Evolutionary conservation across 1,140 invertebrate species (phyloP).

Genomic region (Drusus annulatus): DNA sequence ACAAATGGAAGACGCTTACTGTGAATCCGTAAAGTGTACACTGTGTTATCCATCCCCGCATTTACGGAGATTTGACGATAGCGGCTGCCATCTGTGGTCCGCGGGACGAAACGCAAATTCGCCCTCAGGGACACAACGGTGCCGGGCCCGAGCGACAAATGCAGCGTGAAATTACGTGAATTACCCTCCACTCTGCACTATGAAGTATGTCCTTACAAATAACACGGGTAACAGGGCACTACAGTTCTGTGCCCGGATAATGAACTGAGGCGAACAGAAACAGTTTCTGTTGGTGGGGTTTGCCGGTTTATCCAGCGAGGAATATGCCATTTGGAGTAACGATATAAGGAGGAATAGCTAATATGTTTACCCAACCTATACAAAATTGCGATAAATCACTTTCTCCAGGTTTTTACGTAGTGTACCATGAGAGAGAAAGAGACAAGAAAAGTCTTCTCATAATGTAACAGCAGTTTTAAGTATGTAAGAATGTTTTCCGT

Average conservation of each 20-base stretch:
- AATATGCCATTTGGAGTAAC: no score
- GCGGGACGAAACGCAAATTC: conserved; percentile 22
- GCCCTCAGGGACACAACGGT: conserved; percentile 3
- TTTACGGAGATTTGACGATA: conserved; percentile 28
- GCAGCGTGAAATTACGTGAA: conserved; percentile 45
- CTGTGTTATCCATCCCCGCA: background rate
- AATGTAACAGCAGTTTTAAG: no score
- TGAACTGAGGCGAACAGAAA: background rate
- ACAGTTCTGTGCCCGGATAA: background rate
- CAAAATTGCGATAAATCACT: no score
- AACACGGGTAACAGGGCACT: background rate
- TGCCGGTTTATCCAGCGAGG: no score
- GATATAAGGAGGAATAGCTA: no score
- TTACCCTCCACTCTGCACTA: conserved; percentile 16
- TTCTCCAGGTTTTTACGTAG: no score
- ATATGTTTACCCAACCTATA: no score
- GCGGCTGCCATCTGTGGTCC: conserved; percentile 29
- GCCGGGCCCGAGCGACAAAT: conserved; percentile 36
- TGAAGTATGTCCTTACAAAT: background rate
- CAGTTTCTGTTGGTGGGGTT: background rate
- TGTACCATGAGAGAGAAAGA: no score
- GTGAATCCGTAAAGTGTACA: background rate
- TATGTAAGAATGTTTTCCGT: no score
- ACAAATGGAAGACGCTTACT: background rate
- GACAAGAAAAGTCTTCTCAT: no score